Evolutionary conservation across 1,140 invertebrate genomes (phyloP), one percentile per base, ranked within the genome.

Genomic region (Scaptomyza graminum): DNA sequence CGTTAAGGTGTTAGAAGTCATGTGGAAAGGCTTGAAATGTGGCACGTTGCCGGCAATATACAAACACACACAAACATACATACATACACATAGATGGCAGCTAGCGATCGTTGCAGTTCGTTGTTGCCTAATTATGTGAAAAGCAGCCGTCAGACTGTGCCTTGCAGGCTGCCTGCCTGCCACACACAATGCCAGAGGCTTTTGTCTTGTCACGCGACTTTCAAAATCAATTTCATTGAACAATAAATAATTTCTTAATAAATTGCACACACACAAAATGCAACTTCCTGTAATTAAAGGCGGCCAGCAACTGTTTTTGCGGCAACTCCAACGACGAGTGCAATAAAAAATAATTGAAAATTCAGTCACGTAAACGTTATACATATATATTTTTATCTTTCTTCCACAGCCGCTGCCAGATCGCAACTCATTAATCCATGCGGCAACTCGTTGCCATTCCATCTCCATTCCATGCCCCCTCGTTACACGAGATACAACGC

Each of bases 161-260:
- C 9, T 46, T 50, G 1, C 25, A 5, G 11, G 6, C 52, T 34
- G 11, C 11, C 52, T 34, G 55, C 16, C 57, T 76, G 80, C 80
- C 79, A 83, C 79, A 84, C 79, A 82, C 62, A 68, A 55, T 63
- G 79, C 50, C 71, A 65, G 31, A 34, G 67, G 47, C 55, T 61
- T 66, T 34, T 34, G 31, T 34, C 69, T 72, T 37, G 80, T 84
- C 81, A 76, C 80, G 83, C 81, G 81, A 79, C 80, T 84, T 84
- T 84, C 80, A 63, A 84, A 84, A 84, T 84, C 81, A 84, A 84
- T 84, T 84, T 84, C 47, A 72, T 41, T 60, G 46, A 51, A 75
- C 79, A 83, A 83, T 84, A 84, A 83, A 84, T 84, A 84, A 85
- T 84, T 85, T 84, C 80, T 85, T 85, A 85, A 84, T 84, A 84